Base-by-base conservation (phyloP, 2,797 vertebrate genomes). In the Hipposideros larvatus region DNA sequence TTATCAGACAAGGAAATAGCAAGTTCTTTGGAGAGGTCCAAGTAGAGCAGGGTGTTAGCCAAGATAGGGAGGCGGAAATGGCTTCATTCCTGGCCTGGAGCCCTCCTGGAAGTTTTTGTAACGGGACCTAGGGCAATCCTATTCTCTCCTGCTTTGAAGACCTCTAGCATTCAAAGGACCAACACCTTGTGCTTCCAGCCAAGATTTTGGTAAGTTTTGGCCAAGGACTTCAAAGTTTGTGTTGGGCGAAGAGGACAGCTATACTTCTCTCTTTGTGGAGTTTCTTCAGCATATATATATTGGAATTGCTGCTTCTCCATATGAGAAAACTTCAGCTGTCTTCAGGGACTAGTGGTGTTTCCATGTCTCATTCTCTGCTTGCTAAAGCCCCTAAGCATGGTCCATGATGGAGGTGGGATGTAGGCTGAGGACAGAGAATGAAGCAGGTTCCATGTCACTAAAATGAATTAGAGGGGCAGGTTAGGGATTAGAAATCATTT, bases 1-100 rank as follows among this genome's bases (percentile, higher is more conserved):
- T 95, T 97, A 92, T 96, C 84, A 85, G 88, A 48, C 66, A 77
- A 96, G 96, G 96, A 96, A 97, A 66, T 71, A 79, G 28, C 74
- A 80, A 21, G 66, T 79, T 55, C 57, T 65, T 53, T 48, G 53
- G 65, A 93, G 78, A 89, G n/a, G n/a, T 90, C 92, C 80, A 90
- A 90, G 85, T 88, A 18, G 90, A 87, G 80, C 79, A 51, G 80
- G 48, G 83, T 68, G 48, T 31, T 73, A 66, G 94, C 92, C 95
- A 90, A 88, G 63, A 43, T 10, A 14, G 46, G 63, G 59, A 95
- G 78, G 55, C 5, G 2, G 95, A 94, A 90, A 65, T 88, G 59
- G 68, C 82, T 70, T 88, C 73, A 82, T 77, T 94, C 70, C 68
- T 96, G 95, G 96, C 95, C 82, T 70, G 37, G 41, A 85, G 90